These are phyloP conservation scores for Xiphydria camelus DNA, from an alignment of 2,888 invertebrate species.

Conservation along the genomic window DNA sequence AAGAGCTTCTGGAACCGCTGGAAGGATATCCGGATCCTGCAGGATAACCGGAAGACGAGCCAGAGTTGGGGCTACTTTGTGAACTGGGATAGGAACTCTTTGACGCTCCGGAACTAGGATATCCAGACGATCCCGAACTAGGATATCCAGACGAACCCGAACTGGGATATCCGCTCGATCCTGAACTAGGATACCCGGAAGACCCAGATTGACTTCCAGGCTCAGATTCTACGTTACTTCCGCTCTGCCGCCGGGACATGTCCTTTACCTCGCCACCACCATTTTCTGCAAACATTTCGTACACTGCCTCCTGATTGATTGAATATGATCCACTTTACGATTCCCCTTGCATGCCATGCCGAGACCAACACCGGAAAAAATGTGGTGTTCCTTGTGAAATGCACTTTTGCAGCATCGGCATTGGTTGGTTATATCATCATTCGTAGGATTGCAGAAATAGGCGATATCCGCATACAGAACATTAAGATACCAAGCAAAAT, in stretches of 20 bases:
- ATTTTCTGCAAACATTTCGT: slow-evolving; percentile 50
- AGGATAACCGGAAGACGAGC: slow-evolving; percentile 19
- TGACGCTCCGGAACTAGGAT: slow-evolving; percentile 1
- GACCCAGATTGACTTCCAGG: slow-evolving; percentile 5
- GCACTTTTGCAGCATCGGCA: too few species aligned
- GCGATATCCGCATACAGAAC: too few species aligned
- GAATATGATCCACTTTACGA: neutral
- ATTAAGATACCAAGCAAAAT: too few species aligned
- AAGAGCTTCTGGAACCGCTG: slow-evolving; percentile 1
- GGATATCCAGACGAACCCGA: slow-evolving; percentile 5
- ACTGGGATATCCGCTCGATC: slow-evolving; percentile 14
- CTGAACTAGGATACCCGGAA: slow-evolving; percentile 16
- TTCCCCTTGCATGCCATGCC: slow-evolving; percentile 24
- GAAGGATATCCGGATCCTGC: slow-evolving; percentile 1
- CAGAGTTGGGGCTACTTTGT: slow-evolving; percentile 10
- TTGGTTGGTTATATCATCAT: too few species aligned
- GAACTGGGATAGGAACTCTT: slow-evolving; percentile 14
- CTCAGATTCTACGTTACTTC: slow-evolving; percentile 3
- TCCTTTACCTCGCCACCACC: slow-evolving; percentile 33
- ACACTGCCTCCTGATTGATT: slow-evolving; percentile 17
- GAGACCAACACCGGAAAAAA: slow-evolving; percentile 26
- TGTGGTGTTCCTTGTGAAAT: too few species aligned
- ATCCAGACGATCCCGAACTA: slow-evolving; percentile 7
- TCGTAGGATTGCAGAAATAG: too few species aligned
- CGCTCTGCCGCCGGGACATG: slow-evolving; percentile 31